Evolutionary conservation across 2,888 invertebrate species (phyloP).

Genomic region (Pachycephus smyrnensis): DNA sequence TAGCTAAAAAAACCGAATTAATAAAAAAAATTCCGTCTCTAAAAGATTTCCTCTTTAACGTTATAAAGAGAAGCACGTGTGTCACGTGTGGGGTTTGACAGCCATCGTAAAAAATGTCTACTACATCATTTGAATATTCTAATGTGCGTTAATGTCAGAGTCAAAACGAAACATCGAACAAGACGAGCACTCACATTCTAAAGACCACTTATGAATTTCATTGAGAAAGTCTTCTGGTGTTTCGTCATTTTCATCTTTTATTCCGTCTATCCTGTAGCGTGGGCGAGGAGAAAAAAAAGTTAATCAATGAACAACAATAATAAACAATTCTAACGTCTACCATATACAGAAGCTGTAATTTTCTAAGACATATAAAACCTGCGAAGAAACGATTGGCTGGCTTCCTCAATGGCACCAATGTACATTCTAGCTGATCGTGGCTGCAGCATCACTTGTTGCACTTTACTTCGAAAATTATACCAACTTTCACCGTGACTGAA

Average conservation of each 20-base stretch:
- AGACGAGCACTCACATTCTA: conserved; percentile 75
- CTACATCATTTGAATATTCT: neutral
- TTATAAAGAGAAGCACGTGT: neutral
- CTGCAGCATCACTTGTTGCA: conserved; percentile 82
- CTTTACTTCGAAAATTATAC: conserved; percentile 82
- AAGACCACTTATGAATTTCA: conserved; percentile 83
- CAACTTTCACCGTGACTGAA: conserved; percentile 84
- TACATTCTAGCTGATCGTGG: conserved; percentile 80
- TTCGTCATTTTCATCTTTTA: conserved; percentile 71
- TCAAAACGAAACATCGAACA: neutral
- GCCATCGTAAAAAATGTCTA: neutral
- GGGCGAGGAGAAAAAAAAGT: neutral
- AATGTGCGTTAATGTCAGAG: neutral
- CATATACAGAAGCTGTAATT: neutral
- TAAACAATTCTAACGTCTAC: neutral
- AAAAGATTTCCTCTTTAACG: neutral
- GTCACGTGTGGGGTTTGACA: neutral
- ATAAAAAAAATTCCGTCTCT: neutral
- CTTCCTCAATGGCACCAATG: conserved; percentile 76
- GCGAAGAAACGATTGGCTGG: conserved; percentile 77
- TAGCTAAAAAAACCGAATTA: conserved; percentile 67
- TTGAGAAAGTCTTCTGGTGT: conserved; percentile 77
- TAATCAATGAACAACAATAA: neutral
- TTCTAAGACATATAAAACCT: conserved; percentile 66
- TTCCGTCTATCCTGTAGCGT: conserved; percentile 69